Conservation (phyloP, 2,113 vertebrate species). For the Tachuris rubrigastra region DNA sequence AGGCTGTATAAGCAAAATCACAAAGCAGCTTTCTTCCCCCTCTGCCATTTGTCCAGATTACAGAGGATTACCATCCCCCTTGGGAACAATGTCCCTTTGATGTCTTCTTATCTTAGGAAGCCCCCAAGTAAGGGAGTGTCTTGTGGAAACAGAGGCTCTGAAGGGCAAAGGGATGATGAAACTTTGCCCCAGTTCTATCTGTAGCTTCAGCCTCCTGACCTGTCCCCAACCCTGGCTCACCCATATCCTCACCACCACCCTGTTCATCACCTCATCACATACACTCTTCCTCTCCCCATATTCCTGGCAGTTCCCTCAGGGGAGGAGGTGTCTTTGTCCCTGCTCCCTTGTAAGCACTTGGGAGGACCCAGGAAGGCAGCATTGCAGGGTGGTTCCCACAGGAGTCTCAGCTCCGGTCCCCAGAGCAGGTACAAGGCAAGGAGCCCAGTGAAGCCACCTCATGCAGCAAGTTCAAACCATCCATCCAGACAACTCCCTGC, state of each 20-base stretch:
- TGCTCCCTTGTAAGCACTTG: neutral
- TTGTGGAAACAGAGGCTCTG: neutral
- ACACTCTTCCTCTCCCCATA: neutral
- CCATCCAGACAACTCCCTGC: constrained; percentile 15
- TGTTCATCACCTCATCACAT: neutral
- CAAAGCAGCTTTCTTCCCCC: neutral
- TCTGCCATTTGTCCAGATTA: neutral
- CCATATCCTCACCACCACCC: neutral
- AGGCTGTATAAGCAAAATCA: neutral
- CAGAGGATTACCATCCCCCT: neutral
- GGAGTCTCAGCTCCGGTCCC: neutral
- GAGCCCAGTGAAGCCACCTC: neutral
- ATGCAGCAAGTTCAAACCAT: neutral
- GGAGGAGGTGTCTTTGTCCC: neutral
- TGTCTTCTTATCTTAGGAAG: neutral
- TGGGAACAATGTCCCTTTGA: neutral
- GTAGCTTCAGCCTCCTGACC: neutral
- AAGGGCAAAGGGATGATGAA: neutral
- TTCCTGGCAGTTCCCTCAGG: constrained; percentile 4
- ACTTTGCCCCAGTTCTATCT: neutral
- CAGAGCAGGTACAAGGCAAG: constrained; percentile 1
- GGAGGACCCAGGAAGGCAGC: neutral
- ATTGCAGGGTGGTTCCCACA: neutral
- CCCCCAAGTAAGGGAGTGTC: neutral
- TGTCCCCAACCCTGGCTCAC: neutral